Evolutionary conservation across 2,797 vertebrate genomes (phyloP), one percentile per base, ranked within the genome.

Genomic region (Poeciliopsis gracilis): DNA sequence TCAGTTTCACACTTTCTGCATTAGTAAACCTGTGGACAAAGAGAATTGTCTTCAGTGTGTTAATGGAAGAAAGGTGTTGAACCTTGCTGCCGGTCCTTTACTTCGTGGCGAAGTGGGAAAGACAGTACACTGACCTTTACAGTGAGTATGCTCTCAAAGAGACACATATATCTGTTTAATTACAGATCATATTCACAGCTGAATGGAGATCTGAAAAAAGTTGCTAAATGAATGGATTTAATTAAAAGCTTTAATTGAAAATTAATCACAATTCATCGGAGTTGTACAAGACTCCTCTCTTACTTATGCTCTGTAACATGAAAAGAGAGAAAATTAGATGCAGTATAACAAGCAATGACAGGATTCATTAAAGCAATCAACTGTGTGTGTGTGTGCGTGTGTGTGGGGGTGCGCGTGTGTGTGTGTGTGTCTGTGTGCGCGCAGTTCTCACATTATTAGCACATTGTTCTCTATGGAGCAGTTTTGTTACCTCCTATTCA

Each of bases 231-330:
- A 92, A 85, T 73, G 33, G 72, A 75, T 86, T 91, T 84, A 88
- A 92, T 93, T 82, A 91, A 83, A 83, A 80, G 47, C 74, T 84
- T 87, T 90, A 90, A 93, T 90, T 92, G 81, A 89, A 92, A 92
- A 89, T 87, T 67, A 92, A 92, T 92, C 90, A 88, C 82, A 78
- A 80, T 79, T 85, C 81, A 81, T 46, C 81, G 77, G 63, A 83
- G 88, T 85, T 81, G 81, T 86, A 36, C 15, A 1, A 84, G 75
- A 38, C 72, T 55, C 69, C 73, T 13, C 77, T 74, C 77, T 84
- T 77, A 82, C 66, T 66, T 63, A 45, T 18, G 55, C 81, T 80
- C 80, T 81, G 78, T 69, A 78, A 66, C 86, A 80, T 84, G 80
- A 84, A 89, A 87, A 81, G 47, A 72, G 73, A 86, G 79, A 82